Percentiles rank a stretch among this genome's conserved stretches.
phyloP scores from a whole-genome alignment of 2,113 vertebrate species.

The Manacus vitellinus region DNA sequence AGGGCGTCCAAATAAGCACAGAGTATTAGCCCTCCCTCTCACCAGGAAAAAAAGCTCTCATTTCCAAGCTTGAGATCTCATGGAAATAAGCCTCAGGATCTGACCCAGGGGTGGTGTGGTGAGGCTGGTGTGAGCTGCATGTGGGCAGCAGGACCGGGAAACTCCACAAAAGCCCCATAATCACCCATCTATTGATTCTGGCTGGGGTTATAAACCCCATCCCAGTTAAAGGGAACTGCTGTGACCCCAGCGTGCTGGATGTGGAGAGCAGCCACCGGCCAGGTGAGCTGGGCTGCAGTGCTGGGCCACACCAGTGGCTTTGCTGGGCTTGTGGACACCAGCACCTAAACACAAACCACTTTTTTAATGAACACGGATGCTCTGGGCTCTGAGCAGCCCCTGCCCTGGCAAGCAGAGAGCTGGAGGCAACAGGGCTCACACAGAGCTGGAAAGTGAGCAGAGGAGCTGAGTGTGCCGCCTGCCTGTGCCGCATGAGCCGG shows the following conservation, averaged over 20 bases:
- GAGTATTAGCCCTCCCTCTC: neutral
- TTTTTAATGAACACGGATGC: accelerated
- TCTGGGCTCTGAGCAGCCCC: neutral
- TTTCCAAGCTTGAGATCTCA: neutral
- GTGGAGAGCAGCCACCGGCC: neutral
- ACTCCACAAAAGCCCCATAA: neutral
- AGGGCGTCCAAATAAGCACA: neutral
- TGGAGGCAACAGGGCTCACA: neutral
- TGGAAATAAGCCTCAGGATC: neutral
- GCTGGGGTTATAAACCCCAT: neutral
- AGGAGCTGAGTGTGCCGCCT: neutral
- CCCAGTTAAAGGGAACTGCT: neutral
- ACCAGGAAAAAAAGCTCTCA: neutral
- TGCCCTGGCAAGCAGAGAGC: neutral
- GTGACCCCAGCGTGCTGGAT: accelerated
- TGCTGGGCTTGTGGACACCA: accelerated
- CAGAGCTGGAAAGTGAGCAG: neutral
- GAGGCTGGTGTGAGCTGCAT: neutral
- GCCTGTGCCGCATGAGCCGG: accelerated
- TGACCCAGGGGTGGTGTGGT: accelerated
- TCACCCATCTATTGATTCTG: neutral
- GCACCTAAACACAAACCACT: neutral
- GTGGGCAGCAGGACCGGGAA: accelerated
- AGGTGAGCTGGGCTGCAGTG: neutral
- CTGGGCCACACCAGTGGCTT: accelerated